These are phyloP conservation scores for Deilephila elpenor DNA, from an alignment of 2,888 invertebrate genomes.

Conservation along the genomic window DNA sequence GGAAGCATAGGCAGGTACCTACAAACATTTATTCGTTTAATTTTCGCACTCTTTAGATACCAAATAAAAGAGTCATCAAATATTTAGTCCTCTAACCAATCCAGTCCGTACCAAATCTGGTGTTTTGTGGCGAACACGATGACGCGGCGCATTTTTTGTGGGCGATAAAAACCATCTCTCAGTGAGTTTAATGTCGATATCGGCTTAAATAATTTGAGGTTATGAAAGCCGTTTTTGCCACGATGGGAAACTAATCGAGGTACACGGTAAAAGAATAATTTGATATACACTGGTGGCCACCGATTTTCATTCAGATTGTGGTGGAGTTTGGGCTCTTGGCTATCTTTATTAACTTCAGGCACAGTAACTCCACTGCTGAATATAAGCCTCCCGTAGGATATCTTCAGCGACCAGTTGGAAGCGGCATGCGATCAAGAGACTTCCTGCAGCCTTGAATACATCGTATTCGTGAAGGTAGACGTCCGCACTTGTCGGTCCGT, in stretches of 20 bases:
- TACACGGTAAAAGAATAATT: slow-evolving; percentile 41
- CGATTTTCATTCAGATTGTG: background rate
- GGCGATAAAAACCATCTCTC: slow-evolving; percentile 68
- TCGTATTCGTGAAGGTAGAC: no score
- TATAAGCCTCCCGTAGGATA: no score
- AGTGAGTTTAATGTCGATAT: slow-evolving; percentile 71
- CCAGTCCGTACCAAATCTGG: slow-evolving; percentile 39
- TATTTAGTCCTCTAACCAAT: slow-evolving; percentile 27
- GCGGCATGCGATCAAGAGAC: no score
- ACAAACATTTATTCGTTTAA: no score
- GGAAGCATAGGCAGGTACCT: no score
- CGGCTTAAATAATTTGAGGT: slow-evolving; percentile 67
- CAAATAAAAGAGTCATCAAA: no score
- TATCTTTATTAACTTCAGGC: no score
- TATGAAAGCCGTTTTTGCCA: slow-evolving; percentile 63
- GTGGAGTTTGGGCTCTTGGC: background rate
- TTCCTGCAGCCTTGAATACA: no score
- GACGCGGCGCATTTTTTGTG: slow-evolving; percentile 69
- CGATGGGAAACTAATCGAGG: slow-evolving; percentile 51
- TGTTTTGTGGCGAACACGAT: slow-evolving; percentile 56
- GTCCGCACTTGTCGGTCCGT: no score
- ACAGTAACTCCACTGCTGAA: no score
- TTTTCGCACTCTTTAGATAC: no score
- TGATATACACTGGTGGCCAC: slow-evolving; percentile 15
- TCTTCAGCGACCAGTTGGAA: no score